Evolutionary conservation across 1,140 invertebrate species (phyloP), one percentile per base, ranked within the genome.

Genomic region (Monochamus saltuarius): DNA sequence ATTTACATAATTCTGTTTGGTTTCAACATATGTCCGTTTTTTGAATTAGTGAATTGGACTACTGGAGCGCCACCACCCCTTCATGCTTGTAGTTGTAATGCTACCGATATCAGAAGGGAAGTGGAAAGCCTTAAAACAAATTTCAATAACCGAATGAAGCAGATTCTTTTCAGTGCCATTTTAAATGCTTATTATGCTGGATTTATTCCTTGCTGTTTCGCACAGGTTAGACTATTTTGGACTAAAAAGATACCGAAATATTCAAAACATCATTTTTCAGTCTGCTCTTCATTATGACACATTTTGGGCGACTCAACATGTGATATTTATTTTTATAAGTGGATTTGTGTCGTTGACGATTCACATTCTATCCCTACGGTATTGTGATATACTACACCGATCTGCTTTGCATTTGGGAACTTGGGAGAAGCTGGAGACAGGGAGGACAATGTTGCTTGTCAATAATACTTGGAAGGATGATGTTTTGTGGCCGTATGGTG

Each of bases 151-250:
- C 80, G 94, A 46, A 83, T 97, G 65, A 95, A 94, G 77, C 90
- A 92, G 74, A 88, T 95, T 51, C 79, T 98, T 4, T 97, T 95
- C 72, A 92, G 91, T 70, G 93, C 94, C 1, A 85, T 95, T 40
- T 77, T 92, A 1, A 93, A 90, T 68, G 91, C 94, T 0, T 98
- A 97, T 74, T 95, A 97, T 76, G 87, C 90, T 65, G 90, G 88
- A 56, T 90, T 97, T 74, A 86, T 97, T 17, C 95, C 95, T 0
- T 90, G 94, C 69, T 89, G 89, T 71, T 93, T 95, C 83, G 88
- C 89, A 17, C 87, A 90, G 82, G 90, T 92, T 77, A 76, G 45
- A 17, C 45, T 22, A 17, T 13, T 17, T 47, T 9, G 7, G 14
- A 7, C 7, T 7, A 45, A 7, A n/a, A 45, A 10, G 42, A n/a